Percentiles rank a stretch among this genome's conserved stretches.
Conservation (phyloP, 1,140 invertebrate species). For the Drosophila baimaii region DNA sequence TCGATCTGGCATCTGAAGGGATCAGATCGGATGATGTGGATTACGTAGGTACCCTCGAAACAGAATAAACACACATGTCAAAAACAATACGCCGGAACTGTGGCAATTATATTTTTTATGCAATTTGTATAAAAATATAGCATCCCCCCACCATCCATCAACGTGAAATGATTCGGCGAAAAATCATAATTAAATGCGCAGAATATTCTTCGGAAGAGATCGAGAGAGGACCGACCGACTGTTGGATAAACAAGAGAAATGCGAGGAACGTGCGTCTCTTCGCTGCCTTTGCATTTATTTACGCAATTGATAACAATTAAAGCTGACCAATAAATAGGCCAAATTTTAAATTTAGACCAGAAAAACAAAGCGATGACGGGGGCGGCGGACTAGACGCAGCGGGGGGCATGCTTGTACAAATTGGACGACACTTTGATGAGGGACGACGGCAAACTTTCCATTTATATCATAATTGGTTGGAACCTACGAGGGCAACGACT, state of each 20-base stretch:
- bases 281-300: constrained; percentile 54
- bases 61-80: constrained; percentile 9
- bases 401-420: constrained; percentile 10
- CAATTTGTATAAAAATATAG: constrained; percentile 31
- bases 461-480: background rate
- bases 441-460: constrained; percentile 18
- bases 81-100: constrained; percentile 24
- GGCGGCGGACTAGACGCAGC: background rate
- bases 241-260: constrained; percentile 35
- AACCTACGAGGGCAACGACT: constrained; percentile 14
- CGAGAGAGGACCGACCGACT: background rate
- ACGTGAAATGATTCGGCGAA: constrained; percentile 33
- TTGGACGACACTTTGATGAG: constrained; percentile 1
- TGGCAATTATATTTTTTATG: constrained; percentile 30
- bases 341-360: constrained; percentile 77
- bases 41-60: constrained; percentile 9
- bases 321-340: constrained; percentile 68
- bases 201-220: constrained; percentile 18
- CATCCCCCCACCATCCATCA: constrained; percentile 12
- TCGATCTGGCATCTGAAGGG: constrained; percentile 30
- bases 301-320: constrained; percentile 79
- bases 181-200: constrained; percentile 67
- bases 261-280: constrained; percentile 21
- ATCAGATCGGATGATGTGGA: constrained; percentile 24
- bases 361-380: constrained; percentile 17